phyloP scores from a whole-genome alignment of 1,140 invertebrate species.

The Neotoxoptera formosana region DNA sequence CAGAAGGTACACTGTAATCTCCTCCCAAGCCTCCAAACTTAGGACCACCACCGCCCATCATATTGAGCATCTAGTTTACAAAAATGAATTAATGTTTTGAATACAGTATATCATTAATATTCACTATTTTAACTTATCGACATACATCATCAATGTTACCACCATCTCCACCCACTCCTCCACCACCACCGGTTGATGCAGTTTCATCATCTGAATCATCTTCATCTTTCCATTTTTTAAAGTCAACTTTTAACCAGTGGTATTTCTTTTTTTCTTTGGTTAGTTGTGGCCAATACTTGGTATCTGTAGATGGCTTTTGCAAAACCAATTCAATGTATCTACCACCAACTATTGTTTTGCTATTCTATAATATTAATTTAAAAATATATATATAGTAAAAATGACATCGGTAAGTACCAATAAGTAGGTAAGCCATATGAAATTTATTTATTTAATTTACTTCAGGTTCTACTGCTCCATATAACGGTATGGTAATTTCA shows the following conservation, averaged over 20 bases:
- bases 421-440: neutral
- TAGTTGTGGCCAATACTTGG: constrained; percentile 86
- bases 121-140: neutral
- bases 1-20: constrained; percentile 66
- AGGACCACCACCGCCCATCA: constrained; percentile 68
- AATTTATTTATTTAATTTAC: constrained; percentile 67
- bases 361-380: constrained; percentile 65
- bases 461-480: constrained; percentile 81
- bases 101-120: neutral
- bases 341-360: constrained; percentile 69
- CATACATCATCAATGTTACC: constrained; percentile 59
- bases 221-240: constrained; percentile 97
- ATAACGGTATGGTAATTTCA: constrained; percentile 85
- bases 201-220: constrained; percentile 73
- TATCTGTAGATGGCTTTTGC: constrained; percentile 71
- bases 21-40: constrained; percentile 68
- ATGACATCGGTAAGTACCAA: neutral
- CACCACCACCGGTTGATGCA: constrained; percentile 63
- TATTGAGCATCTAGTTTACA: constrained; percentile 41
- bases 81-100: constrained; percentile 56
- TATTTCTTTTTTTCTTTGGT: constrained; percentile 88
- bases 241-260: constrained; percentile 97
- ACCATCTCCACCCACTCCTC: constrained; percentile 67
- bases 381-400: neutral
- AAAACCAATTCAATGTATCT: constrained; percentile 82